phyloP scores from a whole-genome alignment of 2,113 vertebrate species.

The Pandion haliaetus region DNA sequence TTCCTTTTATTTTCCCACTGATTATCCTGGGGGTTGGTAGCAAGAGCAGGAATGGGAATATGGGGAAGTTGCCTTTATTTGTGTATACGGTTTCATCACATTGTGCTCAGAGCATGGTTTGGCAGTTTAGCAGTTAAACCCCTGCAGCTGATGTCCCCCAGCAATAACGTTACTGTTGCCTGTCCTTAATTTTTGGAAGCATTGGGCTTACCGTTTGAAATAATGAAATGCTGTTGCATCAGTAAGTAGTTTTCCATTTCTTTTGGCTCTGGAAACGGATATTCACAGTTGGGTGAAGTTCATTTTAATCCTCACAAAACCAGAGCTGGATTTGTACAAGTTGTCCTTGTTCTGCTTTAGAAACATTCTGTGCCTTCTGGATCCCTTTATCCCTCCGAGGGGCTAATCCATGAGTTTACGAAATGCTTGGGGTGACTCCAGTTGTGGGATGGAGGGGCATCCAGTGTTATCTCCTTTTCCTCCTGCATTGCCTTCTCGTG shows the following conservation, averaged over 20 bases:
- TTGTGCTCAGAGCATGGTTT: neutral
- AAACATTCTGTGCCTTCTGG: constrained; percentile 33
- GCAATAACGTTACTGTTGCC: neutral
- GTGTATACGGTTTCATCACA: neutral
- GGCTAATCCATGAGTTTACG: neutral
- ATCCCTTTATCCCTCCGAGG: constrained; percentile 28
- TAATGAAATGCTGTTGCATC: constrained; percentile 53
- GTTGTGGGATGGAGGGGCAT: neutral
- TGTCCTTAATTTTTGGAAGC: constrained; percentile 12
- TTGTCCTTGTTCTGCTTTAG: constrained; percentile 51
- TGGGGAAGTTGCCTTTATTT: neutral
- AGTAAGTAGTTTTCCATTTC: constrained; percentile 54
- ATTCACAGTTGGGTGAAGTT: constrained; percentile 63
- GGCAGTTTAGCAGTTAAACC: constrained; percentile 10
- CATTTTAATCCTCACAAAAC: constrained; percentile 66
- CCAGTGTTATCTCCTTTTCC: neutral
- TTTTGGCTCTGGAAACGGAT: constrained; percentile 47
- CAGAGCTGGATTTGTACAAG: constrained; percentile 53
- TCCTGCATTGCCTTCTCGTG: neutral
- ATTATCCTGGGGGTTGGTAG: neutral
- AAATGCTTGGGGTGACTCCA: neutral
- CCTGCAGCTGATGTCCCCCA: neutral
- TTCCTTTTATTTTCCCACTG: neutral
- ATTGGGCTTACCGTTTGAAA: neutral
- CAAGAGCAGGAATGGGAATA: neutral